Percentiles rank a stretch among this genome's conserved stretches.
phyloP scores from a whole-genome alignment of 1,140 invertebrate species.

The Homarus americanus region DNA sequence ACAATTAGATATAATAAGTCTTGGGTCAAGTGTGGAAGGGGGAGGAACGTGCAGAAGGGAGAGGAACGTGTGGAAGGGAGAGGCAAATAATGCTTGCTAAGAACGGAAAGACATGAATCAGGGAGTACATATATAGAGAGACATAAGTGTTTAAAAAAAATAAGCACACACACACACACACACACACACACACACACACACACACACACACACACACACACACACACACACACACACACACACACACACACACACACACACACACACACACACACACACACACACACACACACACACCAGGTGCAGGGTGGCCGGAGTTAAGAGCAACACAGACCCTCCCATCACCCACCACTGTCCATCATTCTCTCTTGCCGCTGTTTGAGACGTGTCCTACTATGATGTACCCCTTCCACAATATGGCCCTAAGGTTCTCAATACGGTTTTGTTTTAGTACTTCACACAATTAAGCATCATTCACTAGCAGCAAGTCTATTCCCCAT shows the following conservation, averaged over 20 bases:
- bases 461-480: no score
- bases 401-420: no score
- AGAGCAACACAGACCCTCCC: no score
- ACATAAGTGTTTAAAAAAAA: neutral
- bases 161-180: neutral
- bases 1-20: neutral
- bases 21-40: no score
- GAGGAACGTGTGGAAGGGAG: neutral
- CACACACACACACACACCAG: neutral
- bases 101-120: neutral
- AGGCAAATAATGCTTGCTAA: neutral
- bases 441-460: neutral
- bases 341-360: no score
- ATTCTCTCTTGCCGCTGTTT: neutral
- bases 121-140: neutral
- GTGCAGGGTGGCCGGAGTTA: neutral
- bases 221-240: conserved; percentile 43
- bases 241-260: conserved; percentile 33
- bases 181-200: neutral
- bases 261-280: neutral
- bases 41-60: neutral
- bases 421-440: neutral
- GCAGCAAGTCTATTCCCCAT: no score
- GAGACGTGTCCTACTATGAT: neutral
- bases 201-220: conserved; percentile 26